Base-by-base conservation (phyloP, 1,140 invertebrate species). In the Ptiloglossa arizonensis region DNA sequence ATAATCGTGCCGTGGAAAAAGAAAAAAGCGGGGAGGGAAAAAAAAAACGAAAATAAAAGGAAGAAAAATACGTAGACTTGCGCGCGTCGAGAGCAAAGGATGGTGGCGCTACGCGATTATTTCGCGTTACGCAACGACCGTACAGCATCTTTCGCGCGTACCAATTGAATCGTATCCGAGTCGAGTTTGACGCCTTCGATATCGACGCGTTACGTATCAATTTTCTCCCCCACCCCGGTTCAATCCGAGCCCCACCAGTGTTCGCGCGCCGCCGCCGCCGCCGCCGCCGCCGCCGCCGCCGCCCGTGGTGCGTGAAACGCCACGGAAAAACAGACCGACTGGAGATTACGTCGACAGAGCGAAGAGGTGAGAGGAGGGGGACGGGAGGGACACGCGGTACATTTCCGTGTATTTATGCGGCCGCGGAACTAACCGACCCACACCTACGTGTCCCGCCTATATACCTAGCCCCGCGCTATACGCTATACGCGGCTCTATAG, bases 401-500 rank as follows among this genome's bases (percentile, higher is more conserved):
- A 19, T 56, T 64, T 81, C 69, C 59, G 52, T 54, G 62, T 78
- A 69, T 64, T 59, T 50, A 63, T 46, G 32, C 44, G 48, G 27
- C 70, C 19, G 24, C 19, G 17, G 70, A 69, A 78, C n/a, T n/a
- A n/a, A n/a, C n/a, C n/a, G n/a, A n/a, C 63, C 41, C 59, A 79
- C 81, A 81, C 59, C 62, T 81, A 81, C 50, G 48, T 46, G 48
- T 54, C 64, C 48, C 62, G 13, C 52, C 29, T 38, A 54, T 35
- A 35, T n/a, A n/a, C n/a, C n/a, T n/a, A n/a, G n/a, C n/a, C n/a
- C n/a, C n/a, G n/a, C n/a, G n/a, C n/a, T n/a, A n/a, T 8, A 44
- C 72, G 32, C 41, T 63, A 60, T 59, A 77, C 71, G 82, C 79
- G 81, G 80, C 75, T 77, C 62, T 68, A 80, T 87, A 82, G 74